phyloP scores from a whole-genome alignment of 2,888 invertebrate genomes.

The Macrosoma leucophasiata region DNA sequence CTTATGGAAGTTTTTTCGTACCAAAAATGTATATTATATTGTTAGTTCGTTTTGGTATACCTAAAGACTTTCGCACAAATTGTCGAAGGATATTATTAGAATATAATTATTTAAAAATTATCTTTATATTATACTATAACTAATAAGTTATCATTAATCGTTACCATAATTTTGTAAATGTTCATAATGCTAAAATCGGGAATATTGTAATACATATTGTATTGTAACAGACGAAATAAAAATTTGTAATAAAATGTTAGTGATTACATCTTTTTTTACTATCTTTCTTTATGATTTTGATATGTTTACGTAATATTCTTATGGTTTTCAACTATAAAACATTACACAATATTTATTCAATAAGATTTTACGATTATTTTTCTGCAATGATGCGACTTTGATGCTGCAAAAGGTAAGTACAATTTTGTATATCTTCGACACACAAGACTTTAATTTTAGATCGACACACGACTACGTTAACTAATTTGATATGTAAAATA shows the following conservation, averaged over 20 bases:
- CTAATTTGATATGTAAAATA: too few relatives aligned
- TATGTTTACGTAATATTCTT: too few relatives aligned
- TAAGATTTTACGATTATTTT: too few relatives aligned
- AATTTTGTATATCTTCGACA: too few relatives aligned
- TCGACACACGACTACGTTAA: too few relatives aligned
- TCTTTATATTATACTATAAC: constrained; percentile 43
- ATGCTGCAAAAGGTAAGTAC: too few relatives aligned
- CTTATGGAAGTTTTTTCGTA: constrained; percentile 61
- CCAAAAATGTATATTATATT: constrained; percentile 69
- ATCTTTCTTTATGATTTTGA: too few relatives aligned
- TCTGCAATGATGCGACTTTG: too few relatives aligned
- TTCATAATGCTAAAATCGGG: constrained; percentile 47
- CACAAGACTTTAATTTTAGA: too few relatives aligned
- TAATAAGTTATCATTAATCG: constrained; percentile 43
- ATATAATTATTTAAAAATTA: constrained; percentile 59
- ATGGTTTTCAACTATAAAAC: too few relatives aligned
- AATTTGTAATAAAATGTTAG: constrained; percentile 67
- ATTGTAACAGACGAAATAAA: constrained; percentile 47
- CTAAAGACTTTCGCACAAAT: constrained; percentile 64
- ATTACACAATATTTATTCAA: too few relatives aligned
- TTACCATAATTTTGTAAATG: constrained; percentile 56
- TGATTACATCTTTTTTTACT: constrained; percentile 32
- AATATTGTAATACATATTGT: constrained; percentile 43
- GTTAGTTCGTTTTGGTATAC: constrained; percentile 64
- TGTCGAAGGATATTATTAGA: constrained; percentile 52